phyloP scores from a whole-genome alignment of 35 echinoderm and acorn worm species.

The Ophiothrix spiculata region DNA sequence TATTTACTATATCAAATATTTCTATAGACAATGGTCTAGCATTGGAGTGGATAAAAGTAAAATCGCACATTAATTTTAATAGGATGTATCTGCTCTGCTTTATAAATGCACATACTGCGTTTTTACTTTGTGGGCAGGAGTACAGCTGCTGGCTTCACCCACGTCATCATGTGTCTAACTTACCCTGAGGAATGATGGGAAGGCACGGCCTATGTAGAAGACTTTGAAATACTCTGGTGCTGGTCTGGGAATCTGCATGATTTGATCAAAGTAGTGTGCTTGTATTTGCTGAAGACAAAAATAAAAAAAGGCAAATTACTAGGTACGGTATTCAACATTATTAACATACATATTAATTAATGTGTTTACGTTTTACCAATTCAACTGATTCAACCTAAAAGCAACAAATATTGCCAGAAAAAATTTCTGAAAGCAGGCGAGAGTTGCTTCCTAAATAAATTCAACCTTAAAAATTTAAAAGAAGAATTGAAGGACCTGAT shows the following conservation, averaged over 20 bases:
- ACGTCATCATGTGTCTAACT: neutral
- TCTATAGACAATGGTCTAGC: neutral
- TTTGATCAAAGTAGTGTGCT: slow-evolving; percentile 83
- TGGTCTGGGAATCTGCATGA: slow-evolving; percentile 81
- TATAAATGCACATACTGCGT: neutral
- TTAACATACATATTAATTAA: neutral
- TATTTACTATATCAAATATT: neutral
- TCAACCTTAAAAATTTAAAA: too few species aligned
- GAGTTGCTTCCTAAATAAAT: too few species aligned
- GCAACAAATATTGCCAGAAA: too few species aligned
- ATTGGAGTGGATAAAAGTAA: neutral
- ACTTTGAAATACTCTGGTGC: slow-evolving; percentile 97
- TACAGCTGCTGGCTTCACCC: neutral
- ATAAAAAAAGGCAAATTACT: neutral
- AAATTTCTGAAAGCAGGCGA: too few species aligned
- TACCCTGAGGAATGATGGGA: slow-evolving; percentile 96
- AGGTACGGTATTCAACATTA: neutral
- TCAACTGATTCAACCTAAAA: neutral
- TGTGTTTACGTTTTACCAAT: neutral
- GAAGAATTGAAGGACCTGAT: too few species aligned
- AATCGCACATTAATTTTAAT: neutral
- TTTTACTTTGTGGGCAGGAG: neutral
- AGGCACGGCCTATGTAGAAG: slow-evolving; percentile 73
- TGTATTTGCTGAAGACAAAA: slow-evolving; percentile 34
- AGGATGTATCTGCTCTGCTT: neutral